Evolutionary conservation across 2,888 invertebrate genomes (phyloP).

Genomic region (Conomelus anceps): DNA sequence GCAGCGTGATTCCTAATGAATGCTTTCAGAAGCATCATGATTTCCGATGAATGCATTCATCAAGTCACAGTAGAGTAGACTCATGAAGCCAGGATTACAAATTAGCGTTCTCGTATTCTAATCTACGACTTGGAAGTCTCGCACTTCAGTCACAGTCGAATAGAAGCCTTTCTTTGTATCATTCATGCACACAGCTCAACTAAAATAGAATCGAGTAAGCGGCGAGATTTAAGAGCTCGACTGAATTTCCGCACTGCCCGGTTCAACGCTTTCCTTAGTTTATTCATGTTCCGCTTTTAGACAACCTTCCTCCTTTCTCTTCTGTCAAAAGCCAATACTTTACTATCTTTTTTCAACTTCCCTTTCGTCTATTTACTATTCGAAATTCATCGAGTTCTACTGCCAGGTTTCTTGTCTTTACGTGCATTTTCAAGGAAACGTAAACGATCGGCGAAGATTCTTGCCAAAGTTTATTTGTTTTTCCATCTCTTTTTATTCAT

Average conservation of each 20-base stretch:
- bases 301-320: not conserved
- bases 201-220: not conserved
- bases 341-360: not conserved
- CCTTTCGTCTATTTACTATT: not conserved
- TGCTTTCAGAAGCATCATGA: not conserved
- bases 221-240: no score
- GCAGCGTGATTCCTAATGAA: not conserved
- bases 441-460: not conserved
- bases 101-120: not conserved
- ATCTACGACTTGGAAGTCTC: not conserved
- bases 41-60: not conserved
- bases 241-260: not conserved
- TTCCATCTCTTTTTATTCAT: no score
- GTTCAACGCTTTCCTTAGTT: not conserved
- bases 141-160: not conserved
- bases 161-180: not conserved
- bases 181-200: not conserved
- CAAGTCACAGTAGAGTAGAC: not conserved
- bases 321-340: not conserved
- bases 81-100: not conserved
- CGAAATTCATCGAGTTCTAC: not conserved
- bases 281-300: not conserved
- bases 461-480: not conserved
- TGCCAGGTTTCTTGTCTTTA: not conserved
- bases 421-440: not conserved